A percentile compares a stretch with the other conserved stretches of the same genome.
These are phyloP conservation scores for Metopolophium dirhodum DNA, from an alignment of 1,140 invertebrate genomes.

Conservation along the genomic window DNA sequence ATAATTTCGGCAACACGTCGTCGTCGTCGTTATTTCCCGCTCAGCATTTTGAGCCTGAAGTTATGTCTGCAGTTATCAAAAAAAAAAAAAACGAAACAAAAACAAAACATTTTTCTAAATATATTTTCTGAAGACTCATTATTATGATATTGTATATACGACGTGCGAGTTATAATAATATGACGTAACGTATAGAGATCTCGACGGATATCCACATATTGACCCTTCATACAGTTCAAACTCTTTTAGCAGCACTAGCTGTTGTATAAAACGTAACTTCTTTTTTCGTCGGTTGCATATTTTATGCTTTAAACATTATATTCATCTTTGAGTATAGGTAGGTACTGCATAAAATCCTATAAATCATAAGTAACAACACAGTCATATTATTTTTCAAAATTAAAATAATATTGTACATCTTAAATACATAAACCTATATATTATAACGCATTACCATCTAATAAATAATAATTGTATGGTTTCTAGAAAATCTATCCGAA, in stretches of 20 bases:
- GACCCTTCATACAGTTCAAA: not conserved
- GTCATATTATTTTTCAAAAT: no score
- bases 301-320: not conserved
- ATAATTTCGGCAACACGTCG: constrained; percentile 35
- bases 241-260: not conserved
- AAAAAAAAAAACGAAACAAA: not conserved
- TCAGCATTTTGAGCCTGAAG: not conserved
- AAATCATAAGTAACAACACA: not conserved
- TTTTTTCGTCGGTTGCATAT: not conserved
- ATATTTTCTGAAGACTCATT: not conserved
- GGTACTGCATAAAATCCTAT: no score
- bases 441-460: not conserved
- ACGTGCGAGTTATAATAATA: no score
- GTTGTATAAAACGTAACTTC: not conserved
- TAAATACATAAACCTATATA: not conserved
- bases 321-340: not conserved
- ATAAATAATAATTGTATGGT: not conserved
- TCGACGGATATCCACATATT: not conserved
- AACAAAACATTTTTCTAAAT: not conserved
- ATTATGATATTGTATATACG: not conserved
- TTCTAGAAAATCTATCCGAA: constrained; percentile 41
- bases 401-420: no score
- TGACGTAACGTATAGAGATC: not conserved
- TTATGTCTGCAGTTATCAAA: not conserved
- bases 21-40: not conserved